phyloP scores from a whole-genome alignment of 2,888 invertebrate species.

The Philhelius pedissequus region DNA sequence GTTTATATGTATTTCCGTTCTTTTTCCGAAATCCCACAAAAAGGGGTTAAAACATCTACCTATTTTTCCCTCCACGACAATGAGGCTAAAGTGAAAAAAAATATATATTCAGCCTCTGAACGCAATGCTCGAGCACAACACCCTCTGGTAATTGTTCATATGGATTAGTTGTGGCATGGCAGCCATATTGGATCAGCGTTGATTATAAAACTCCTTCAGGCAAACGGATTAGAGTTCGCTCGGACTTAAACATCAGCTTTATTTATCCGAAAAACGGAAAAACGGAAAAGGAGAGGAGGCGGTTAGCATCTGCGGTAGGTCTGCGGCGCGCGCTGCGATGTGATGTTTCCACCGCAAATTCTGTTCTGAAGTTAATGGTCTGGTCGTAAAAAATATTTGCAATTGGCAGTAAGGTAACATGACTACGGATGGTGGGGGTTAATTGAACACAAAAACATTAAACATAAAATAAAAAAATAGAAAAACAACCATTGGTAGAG shows the following conservation, averaged over 20 bases:
- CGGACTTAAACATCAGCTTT: conserved; percentile 7
- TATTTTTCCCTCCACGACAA: neutral
- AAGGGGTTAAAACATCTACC: neutral
- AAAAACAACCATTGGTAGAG: neutral
- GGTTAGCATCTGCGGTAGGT: neutral
- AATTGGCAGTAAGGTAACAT: conserved; percentile 48
- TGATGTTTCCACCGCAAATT: conserved; percentile 24
- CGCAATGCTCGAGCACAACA: neutral
- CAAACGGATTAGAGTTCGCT: conserved; percentile 34
- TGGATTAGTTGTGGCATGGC: conserved; percentile 35
- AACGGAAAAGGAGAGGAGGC: no score
- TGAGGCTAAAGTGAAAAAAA: neutral
- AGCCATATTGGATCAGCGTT: conserved; percentile 17
- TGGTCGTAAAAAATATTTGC: conserved; percentile 40
- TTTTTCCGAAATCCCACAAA: neutral
- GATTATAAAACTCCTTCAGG: conserved; percentile 10
- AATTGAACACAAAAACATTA: conserved; percentile 17
- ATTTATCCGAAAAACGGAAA: conserved; percentile 31
- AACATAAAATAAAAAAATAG: neutral
- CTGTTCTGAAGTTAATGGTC: conserved; percentile 47
- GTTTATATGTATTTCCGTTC: neutral
- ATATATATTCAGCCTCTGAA: neutral
- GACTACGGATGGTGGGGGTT: neutral
- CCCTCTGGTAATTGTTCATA: conserved; percentile 22
- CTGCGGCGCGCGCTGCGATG: conserved; percentile 35